Evolutionary conservation across 2,888 invertebrate genomes (phyloP), one percentile per base, ranked within the genome.

Genomic region (Rhorus exstirpatorius): DNA sequence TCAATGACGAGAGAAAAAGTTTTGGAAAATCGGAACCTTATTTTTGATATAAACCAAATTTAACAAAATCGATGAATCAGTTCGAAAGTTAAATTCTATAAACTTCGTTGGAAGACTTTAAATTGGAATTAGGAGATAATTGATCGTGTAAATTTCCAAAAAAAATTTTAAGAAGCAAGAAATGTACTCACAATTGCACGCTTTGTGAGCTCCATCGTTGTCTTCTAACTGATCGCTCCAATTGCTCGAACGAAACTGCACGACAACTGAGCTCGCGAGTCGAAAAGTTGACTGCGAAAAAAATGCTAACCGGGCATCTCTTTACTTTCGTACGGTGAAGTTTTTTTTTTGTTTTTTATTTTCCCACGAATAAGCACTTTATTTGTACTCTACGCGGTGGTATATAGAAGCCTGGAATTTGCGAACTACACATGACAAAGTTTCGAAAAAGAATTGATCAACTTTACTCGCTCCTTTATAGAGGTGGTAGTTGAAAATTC

Each of bases 231-330:
- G 65, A 78, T 70, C 74, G 31, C 70, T 70, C 35, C 58, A 70
- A 82, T 74, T 51, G 78, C 78, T 63, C 49, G 78, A 82, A 78
- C 70, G 70, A 78, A 58, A 82, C 81, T 82, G 74, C 78, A 65
- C 26, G 21, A 55, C 21, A 7, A n/a, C 17, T n/a, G 51, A 58
- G 21, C 21, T 55, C 65, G 63, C 38, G 58, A 26, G 38, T 41
- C 51, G 60, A n/a, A 41, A 70, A 63, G 63, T 78, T 61, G 24
- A 60, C 63, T 74, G 49, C 41, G n/a, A 41, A 24, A 41, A 60
- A 65, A 82, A 58, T 53, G 81, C 81, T 82, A 78, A 82, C 68
- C 12, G 35, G 31, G 10, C 65, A 41, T 46, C n/a, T 65, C 49
- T 10, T 10, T 19, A 1, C 0, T 31, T 67, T 60, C 31, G 71